Evolutionary conservation across 2,113 vertebrate species (phyloP).

Genomic region (Saguinus midas): DNA sequence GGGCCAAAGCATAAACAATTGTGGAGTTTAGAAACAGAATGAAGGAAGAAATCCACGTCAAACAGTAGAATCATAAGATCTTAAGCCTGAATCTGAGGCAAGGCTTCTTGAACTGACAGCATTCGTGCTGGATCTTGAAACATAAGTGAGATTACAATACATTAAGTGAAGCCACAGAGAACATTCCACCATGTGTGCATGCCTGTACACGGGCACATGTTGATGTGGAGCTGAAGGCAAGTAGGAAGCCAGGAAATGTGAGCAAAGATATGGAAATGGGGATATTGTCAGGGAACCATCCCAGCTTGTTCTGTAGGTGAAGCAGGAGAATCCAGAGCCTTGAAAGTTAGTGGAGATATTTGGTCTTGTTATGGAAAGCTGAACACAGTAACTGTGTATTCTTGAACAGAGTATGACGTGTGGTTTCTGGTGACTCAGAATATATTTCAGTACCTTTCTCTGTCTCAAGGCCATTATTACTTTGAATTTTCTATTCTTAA

Average conservation of each 20-base stretch:
- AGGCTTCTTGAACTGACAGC: neutral
- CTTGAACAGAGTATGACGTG: neutral
- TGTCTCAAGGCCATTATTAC: neutral
- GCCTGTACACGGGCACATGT: accelerated
- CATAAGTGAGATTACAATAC: neutral
- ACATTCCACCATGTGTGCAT: neutral
- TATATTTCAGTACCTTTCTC: neutral
- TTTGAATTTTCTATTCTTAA: constrained; percentile 16
- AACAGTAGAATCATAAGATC: neutral
- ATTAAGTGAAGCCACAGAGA: neutral
- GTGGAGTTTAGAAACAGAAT: neutral
- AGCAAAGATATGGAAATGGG: neutral
- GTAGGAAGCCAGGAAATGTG: neutral
- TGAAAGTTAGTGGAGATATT: too few relatives aligned
- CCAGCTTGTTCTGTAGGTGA: neutral
- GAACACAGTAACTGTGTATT: neutral
- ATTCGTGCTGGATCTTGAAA: neutral
- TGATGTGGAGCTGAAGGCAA: neutral
- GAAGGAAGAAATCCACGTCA: neutral
- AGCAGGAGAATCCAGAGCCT: neutral
- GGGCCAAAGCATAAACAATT: neutral
- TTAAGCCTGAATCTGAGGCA: neutral
- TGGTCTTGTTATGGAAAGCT: neutral
- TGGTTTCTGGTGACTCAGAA: constrained; percentile 11
- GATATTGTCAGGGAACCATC: too few relatives aligned